Evolutionary conservation across 2,888 invertebrate species (phyloP), one percentile per base, ranked within the genome.

Genomic region (Eupelmus urozonus): DNA sequence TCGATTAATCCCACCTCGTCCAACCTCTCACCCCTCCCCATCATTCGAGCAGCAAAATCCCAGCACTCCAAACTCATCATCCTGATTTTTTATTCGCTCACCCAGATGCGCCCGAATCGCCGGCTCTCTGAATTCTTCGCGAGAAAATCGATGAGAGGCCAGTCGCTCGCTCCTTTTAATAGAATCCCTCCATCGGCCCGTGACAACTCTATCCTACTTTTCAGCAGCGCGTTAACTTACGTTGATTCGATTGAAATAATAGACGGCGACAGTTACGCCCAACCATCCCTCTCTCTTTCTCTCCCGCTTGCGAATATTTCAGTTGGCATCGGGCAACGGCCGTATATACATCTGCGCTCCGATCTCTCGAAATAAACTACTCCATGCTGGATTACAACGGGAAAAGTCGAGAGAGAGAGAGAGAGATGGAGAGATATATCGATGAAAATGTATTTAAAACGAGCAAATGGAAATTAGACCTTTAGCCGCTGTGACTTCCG

Each of bases 401-500:
- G 4, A 2, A 49, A 0, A 13, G 9, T 7, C 1, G 27, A 11
- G 4, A 27, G 34, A 18, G 4, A 4, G 18, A 18, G 40, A 45
- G 45, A 16, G 45, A 16, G 2, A 45, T 2, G 9, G 45, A 7
- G 9, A 45, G 45, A 45, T 2, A 45, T 45, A 72, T 72, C 62
- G 62, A 72, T 62, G 57, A 65, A 65, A 74, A 57, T 40, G 73
- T 74, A 74, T 65, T 74, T 74, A 57, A 72, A 74, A 66, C 65
- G 65, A 20, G 65, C 29, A 53, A 62, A 72, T 72, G 72, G 60
- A 72, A 72, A 72, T 72, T 51, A 60, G 60, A 51, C 23, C 57
- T 57, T 63, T 63, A 63, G 53, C 66, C 18, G 29, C 16, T n/a
- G n/a, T 23, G 20, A 25, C 65, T 42, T 65, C 55, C 73, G 57